Base-by-base conservation (phyloP, 2,113 vertebrate genomes). In the Chauna torquata region DNA sequence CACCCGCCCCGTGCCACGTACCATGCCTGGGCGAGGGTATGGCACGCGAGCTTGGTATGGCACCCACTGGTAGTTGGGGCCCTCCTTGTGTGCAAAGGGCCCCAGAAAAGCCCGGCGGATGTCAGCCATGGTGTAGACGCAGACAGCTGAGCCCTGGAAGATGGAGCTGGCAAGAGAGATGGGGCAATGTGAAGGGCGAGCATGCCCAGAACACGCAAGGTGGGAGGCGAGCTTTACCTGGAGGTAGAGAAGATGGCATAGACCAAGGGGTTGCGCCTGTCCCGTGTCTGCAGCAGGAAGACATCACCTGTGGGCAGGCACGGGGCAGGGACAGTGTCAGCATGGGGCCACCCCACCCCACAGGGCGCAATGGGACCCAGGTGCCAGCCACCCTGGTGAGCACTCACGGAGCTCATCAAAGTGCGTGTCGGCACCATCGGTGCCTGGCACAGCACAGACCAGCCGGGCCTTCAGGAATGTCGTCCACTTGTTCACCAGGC, bases 81-180 rank as follows among this genome's bases (percentile, higher is more conserved):
- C 99, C 96, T 99, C 99, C 97, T 99, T 99, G 98, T 99, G 99
- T 6, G 99, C 99, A 13, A 99, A 99, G 20, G 99, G 99, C 79
- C 99, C 99, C 98, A 99, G 97, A 98, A 99, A 99, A 59, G 99
- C 99, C 88, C 99, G 98, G 40, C 99, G 99, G 86, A 99, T 99
- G 82, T 99, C 99, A 2, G 98, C 99, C 99, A 99, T 99, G 95
- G 98, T 99, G 98, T 99, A 99, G 69, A 99, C 94, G 7, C 99
- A 99, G 82, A 99, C 97, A 1, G 99, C 99, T 0, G 99, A 99
- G 92, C 99, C 99, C 96, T 98, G 98, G 96, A 99, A 99, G 95
- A 99, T 97, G 61, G 98, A 99, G 90, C 99, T 99, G 98, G 15
- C 8, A 52, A 94, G n/a, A 92, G 45, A 86, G n/a, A 77, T n/a